Evolutionary conservation across 2,888 invertebrate species (phyloP), one percentile per base, ranked within the genome.

Genomic region (Neoascia interrupta): DNA sequence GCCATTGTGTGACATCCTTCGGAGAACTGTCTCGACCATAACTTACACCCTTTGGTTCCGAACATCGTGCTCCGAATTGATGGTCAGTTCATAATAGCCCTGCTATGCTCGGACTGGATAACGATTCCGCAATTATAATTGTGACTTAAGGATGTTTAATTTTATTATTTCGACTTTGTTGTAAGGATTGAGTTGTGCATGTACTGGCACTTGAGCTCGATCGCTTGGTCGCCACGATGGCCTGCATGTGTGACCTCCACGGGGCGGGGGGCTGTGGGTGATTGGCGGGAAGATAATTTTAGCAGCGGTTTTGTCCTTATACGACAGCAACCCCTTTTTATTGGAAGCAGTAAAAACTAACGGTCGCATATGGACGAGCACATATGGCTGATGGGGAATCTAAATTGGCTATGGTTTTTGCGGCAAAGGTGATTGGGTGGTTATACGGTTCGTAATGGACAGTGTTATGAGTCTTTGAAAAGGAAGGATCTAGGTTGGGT

Each of bases 101-200:
- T 36, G 26, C 23, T 53, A n/a, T 6, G 3, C 8, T n/a, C 31
- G 15, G 36, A 28, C 53, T 47, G 68, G 68, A 61, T 68, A 66
- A 68, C 58, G 73, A 73, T 73, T 53, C 53, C 49, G 73, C 60
- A 61, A 76, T 79, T 73, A 79, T 79, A 73, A 79, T 61, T 79
- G 61, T 54, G 66, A 68, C 73, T 73, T 73, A 73, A 76, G 79
- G 79, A 68, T 68, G 41, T 73, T 79, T 73, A 79, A 56, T 79
- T 79, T 79, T 79, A 73, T 66, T 79, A 73, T 60, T 51, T 61
- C 49, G 61, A 79, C 61, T 79, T 56, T 66, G n/a, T n/a, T n/a
- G 60, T 73, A 51, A 45, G 58, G 73, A 66, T 73, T 64, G 58
- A 64, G 54, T 73, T 31, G 45, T 23, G 26, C 21, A 43, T 45